Base-by-base conservation (phyloP, 2,797 vertebrate species). In the Tamandua tetradactyla region DNA sequence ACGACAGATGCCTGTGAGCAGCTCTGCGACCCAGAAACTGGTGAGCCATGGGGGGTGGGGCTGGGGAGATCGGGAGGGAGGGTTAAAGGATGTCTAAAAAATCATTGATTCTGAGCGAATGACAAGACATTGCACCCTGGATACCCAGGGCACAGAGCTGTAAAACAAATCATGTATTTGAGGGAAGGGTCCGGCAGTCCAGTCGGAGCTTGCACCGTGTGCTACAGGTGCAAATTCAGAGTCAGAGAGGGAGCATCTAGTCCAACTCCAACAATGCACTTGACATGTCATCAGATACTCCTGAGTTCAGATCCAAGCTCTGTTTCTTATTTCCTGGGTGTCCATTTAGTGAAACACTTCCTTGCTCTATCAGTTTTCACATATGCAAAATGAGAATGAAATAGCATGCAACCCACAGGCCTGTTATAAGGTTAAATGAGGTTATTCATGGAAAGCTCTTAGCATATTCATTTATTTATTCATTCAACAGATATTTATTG, bases 1-100 rank as follows among this genome's bases (percentile, higher is more conserved):
- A 99, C 99, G 0, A 99, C 98, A 0, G 99, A 99, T 7, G 99
- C 99, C 89, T 99, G 99, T 3, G 99, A 99, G 92, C 99, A 99
- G 94, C 98, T 99, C 2, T 99, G 99, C 61, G 99, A 99, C 96
- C 99, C 99, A 69, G 99, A 99, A 37, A 99, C 99, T 80, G 99
- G 99, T 99, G 74, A 98, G 99, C 94, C 15, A 0, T 20, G 15
- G 12, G 37, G 17, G 82, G 27, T 32, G 7, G 17, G 82, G 32
- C 32, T 78, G 44, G 81, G 55, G 32, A 12, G 0, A 15, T 30
- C 52, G 22, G 27, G 86, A 35, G 25, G 22, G 59, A 64, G 9
- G 4, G 3, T 15, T 2, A 3, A 49, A 72, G 23, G 15, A 6
- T 27, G 2, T 27, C 13, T 23, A 17, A 49, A 59, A 40, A 55